Conservation (phyloP, 2,888 invertebrate species). For the Drosophila nr. fundita region DNA sequence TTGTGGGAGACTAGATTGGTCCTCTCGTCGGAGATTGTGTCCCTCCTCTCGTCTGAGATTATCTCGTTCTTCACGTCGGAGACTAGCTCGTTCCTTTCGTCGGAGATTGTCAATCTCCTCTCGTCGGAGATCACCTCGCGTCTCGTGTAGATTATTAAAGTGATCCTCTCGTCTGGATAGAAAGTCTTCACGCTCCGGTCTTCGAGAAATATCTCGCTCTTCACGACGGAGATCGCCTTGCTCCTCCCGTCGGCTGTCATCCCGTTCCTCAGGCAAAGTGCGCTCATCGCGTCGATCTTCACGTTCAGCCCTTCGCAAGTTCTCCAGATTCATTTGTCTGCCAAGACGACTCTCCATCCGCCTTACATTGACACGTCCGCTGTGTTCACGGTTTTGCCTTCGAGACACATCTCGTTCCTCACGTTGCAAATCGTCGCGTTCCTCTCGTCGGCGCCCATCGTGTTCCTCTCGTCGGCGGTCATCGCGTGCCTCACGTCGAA, state of each 20-base stretch:
- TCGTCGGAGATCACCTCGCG: not conserved
- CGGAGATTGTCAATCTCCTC: not conserved
- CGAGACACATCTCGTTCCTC: not conserved
- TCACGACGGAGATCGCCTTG: not conserved
- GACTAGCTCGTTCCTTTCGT: not conserved
- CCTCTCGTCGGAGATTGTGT: not conserved
- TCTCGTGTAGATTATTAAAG: not conserved
- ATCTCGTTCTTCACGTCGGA: not conserved
- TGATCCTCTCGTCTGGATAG: not conserved
- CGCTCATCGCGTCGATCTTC: not conserved
- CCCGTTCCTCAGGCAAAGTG: not conserved
- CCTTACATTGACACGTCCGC: not conserved
- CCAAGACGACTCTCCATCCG: not conserved
- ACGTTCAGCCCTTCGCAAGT: not conserved
- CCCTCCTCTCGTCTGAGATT: not conserved
- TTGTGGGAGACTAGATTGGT: not conserved
- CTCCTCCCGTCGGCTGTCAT: not conserved
- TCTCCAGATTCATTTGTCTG: not conserved
- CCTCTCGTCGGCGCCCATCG: not conserved
- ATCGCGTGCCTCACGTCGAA: slow-evolving; percentile 1
- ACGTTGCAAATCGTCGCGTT: not conserved
- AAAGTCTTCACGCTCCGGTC: slow-evolving; percentile 6
- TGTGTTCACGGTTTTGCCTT: not conserved
- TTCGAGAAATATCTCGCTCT: slow-evolving; percentile 3
- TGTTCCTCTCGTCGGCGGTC: slow-evolving; percentile 5